phyloP scores from a whole-genome alignment of 2,797 vertebrate species.

The Acipenser transmontanus region DNA sequence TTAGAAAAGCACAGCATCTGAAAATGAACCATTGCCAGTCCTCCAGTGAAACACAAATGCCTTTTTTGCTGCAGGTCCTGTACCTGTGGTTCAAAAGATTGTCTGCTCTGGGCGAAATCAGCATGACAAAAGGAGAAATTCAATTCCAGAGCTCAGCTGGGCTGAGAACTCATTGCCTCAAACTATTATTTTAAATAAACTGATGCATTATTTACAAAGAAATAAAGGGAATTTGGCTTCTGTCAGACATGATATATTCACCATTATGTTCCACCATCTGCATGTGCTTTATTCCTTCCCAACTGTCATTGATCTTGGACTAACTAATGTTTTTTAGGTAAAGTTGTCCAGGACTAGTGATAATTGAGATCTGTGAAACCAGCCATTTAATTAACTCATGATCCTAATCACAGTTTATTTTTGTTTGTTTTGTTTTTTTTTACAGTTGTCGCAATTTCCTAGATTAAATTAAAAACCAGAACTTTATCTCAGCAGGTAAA shows the following conservation, averaged over 20 bases:
- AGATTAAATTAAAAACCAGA: too few relatives aligned
- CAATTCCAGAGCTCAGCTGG: constrained; percentile 5
- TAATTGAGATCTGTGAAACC: too few relatives aligned
- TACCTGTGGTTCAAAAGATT: constrained; percentile 61
- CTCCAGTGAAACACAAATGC: constrained; percentile 30
- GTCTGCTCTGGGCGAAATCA: constrained; percentile 43
- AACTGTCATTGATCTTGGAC: too few relatives aligned
- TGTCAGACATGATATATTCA: background rate
- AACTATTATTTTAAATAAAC: constrained; percentile 24
- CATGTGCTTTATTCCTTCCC: constrained; percentile 25
- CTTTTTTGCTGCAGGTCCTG: constrained; percentile 27
- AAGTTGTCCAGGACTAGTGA: too few relatives aligned
- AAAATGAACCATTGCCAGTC: too few relatives aligned
- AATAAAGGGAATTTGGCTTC: constrained; percentile 27
- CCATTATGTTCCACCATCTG: constrained; percentile 53
- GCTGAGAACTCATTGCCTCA: constrained; percentile 19
- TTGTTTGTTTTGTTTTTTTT: too few relatives aligned
- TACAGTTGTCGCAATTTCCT: too few relatives aligned
- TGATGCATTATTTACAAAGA: constrained; percentile 63
- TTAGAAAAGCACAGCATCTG: too few relatives aligned
- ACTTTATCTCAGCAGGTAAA: too few relatives aligned
- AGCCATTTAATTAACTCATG: too few relatives aligned
- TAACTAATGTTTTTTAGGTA: too few relatives aligned
- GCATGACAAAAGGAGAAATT: background rate
- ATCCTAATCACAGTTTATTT: too few relatives aligned